Evolutionary conservation across 2,113 vertebrate species (phyloP).

Genomic region (Colinus virginianus): DNA sequence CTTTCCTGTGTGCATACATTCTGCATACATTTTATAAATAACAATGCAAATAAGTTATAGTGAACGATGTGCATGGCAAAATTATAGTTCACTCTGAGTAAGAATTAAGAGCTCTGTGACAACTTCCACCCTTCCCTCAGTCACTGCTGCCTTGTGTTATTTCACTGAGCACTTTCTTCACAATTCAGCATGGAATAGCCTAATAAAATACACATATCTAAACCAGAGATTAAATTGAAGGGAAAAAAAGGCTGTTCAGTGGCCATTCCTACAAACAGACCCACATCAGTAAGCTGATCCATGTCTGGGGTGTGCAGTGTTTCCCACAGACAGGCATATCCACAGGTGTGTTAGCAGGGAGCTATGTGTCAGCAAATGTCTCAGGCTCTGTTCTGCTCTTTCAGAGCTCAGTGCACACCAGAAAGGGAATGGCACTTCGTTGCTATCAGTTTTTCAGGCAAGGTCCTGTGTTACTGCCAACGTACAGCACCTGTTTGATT

Average conservation of each 20-base stretch:
- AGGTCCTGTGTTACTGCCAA: not conserved
- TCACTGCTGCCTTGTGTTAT: not conserved
- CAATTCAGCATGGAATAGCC: not conserved
- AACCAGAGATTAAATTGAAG: not conserved
- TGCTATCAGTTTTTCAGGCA: not conserved
- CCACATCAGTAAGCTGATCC: not conserved
- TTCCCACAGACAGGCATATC: not conserved
- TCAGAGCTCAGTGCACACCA: not conserved
- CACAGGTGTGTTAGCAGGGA: not conserved
- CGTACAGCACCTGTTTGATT: not conserved
- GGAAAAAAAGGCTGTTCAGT: not conserved
- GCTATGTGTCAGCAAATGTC: not conserved
- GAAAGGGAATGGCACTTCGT: not conserved
- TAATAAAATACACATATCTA: not conserved
- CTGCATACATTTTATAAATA: not conserved
- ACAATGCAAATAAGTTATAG: not conserved
- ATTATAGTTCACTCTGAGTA: not conserved
- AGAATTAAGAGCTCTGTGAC: not conserved
- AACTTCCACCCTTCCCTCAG: not conserved
- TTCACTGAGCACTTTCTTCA: not conserved
- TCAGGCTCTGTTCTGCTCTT: not conserved
- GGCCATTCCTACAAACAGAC: not conserved
- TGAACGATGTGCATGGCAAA: not conserved
- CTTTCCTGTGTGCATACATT: not conserved
- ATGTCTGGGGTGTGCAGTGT: too few relatives aligned